Conservation (phyloP, 1,140 invertebrate genomes). For the Nomia melanderi region DNA sequence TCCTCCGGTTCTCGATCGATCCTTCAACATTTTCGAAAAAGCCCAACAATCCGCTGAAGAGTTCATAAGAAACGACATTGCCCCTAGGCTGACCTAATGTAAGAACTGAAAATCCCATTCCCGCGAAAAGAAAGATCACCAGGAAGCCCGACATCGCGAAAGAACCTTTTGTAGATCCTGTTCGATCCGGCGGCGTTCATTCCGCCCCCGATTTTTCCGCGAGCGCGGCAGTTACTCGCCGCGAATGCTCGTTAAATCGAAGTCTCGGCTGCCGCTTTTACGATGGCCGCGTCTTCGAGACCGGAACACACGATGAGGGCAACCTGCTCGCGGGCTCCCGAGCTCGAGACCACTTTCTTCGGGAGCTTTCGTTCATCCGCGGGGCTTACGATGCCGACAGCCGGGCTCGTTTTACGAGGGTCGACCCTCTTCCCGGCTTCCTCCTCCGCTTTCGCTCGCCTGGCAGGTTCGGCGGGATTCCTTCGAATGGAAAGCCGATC, state of each 20-base stretch:
- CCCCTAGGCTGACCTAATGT: no score
- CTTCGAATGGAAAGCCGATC: slow-evolving; percentile 40
- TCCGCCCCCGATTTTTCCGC: not conserved
- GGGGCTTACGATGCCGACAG: slow-evolving; percentile 31
- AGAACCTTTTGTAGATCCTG: not conserved
- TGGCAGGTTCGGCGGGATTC: not conserved
- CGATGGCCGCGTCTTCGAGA: not conserved
- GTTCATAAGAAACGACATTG: no score
- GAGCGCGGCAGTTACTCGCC: not conserved
- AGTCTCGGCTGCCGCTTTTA: not conserved
- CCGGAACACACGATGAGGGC: slow-evolving; percentile 1
- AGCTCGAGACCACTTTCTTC: not conserved
- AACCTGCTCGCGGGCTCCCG: not conserved
- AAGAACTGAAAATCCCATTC: not conserved
- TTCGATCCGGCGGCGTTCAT: not conserved
- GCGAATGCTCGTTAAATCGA: slow-evolving; percentile 17
- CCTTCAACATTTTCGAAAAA: no score
- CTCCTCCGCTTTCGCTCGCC: not conserved
- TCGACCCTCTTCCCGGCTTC: not conserved
- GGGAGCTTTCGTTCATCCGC: not conserved
- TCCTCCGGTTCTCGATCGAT: no score
- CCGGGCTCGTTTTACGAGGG: slow-evolving; percentile 14
- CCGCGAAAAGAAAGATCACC: not conserved
- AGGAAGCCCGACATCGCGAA: not conserved
- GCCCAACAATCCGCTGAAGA: no score